Evolutionary conservation across 2,888 invertebrate species (phyloP).

Genomic region (Orthonevra nobilis): DNA sequence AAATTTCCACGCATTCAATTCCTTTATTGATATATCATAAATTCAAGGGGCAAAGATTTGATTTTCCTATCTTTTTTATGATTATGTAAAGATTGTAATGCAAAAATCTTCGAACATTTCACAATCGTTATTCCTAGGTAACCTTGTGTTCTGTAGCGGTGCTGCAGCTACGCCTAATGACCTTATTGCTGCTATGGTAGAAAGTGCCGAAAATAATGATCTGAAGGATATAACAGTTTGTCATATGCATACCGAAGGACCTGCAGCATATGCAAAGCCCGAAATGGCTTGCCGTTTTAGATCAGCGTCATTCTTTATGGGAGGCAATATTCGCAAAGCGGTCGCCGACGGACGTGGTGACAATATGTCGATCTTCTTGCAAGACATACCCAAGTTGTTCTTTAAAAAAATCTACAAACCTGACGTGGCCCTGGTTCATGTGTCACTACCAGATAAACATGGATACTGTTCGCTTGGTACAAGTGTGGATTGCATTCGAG

Average conservation of each 20-base stretch:
- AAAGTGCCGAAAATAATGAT: conserved; percentile 86
- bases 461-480: conserved; percentile 97
- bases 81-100: no score
- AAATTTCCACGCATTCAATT: no score
- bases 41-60: no score
- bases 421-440: conserved; percentile 90
- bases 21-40: no score
- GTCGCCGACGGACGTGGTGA: conserved; percentile 94
- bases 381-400: conserved; percentile 95
- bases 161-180: conserved; percentile 94
- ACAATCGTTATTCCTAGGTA: conserved; percentile 88
- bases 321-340: conserved; percentile 92
- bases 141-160: conserved; percentile 92
- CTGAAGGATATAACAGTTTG: conserved; percentile 89
- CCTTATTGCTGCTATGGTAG: conserved; percentile 91
- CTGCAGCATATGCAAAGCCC: conserved; percentile 77
- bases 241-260: conserved; percentile 94
- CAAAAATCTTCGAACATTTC: no score
- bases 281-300: conserved; percentile 84
- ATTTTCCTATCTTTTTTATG: no score
- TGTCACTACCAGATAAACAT: conserved; percentile 93
- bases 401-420: conserved; percentile 91
- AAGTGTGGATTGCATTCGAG: conserved; percentile 94
- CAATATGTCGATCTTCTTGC: conserved; percentile 93
- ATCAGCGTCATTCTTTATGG: conserved; percentile 94